These are phyloP conservation scores for Coenobita brevimanus DNA, from an alignment of 1,140 invertebrate species.

Conservation along the genomic window DNA sequence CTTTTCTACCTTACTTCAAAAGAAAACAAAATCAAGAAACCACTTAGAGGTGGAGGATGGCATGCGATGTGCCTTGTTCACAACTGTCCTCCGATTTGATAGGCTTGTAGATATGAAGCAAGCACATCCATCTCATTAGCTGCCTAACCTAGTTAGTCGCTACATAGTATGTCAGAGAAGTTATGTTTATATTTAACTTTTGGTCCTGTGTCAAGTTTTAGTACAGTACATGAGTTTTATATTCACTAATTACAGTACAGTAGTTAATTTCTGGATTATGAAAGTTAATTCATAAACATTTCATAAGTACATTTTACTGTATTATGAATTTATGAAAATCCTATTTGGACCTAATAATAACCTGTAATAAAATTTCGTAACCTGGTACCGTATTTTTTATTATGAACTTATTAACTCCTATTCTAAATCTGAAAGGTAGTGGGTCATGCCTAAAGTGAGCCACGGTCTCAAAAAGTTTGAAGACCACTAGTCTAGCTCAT, in stretches of 20 bases:
- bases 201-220: background rate
- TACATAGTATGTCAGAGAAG: background rate
- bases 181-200: constrained; percentile 25
- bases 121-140: constrained; percentile 26
- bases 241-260: background rate
- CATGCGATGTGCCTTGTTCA: background rate
- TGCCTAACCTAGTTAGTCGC: constrained; percentile 5
- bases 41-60: constrained; percentile 21
- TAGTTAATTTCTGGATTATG: background rate
- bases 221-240: background rate
- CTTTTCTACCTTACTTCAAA: constrained; percentile 12
- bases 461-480: no score
- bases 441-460: no score
- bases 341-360: no score
- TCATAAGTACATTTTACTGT: no score
- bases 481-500: no score
- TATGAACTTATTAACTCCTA: no score
- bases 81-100: constrained; percentile 9
- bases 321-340: constrained; percentile 9
- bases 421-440: no score
- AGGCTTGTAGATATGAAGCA: background rate
- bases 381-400: no score
- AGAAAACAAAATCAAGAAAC: constrained; percentile 11
- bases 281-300: no score
- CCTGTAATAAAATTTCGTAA: no score